Evolutionary conservation across 2,888 invertebrate genomes (phyloP), one percentile per base, ranked within the genome.

Genomic region (Cheilosia pagana): DNA sequence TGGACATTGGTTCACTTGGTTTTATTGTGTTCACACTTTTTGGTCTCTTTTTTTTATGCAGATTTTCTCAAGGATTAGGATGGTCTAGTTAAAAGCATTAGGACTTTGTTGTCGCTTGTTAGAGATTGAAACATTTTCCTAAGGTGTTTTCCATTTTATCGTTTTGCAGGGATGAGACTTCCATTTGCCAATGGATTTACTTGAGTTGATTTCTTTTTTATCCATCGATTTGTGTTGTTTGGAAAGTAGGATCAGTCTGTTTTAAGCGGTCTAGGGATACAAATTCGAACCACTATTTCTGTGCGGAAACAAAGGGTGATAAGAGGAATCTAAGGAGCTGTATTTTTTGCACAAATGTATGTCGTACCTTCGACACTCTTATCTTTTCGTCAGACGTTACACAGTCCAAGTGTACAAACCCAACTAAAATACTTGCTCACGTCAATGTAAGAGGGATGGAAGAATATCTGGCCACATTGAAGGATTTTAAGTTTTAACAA

Each of bases 21-120:
- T 74, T 55, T 55, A 57, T 74, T 74, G 45, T 63, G 21, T 57
- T 55, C 35, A 7, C 60, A 48, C 14, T 21, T 25, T 23, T 12
- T 19, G 21, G 45, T 48, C 12, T 41, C 39, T 41, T 6, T 25
- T 6, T 25, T 21, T 41, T 25, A 45, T 63, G 45, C 16, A 63
- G 45, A 48, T 63, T 57, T 57, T 45, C 48, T 25, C 48, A 57
- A 70, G 70, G 65, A 63, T 74, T 63, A 72, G 23, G 53, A 35
- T n/a, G 62, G 60, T 4, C 39, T 16, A 21, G 28, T 28, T 8
- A 21, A 52, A 52, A 50, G 50, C 62, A 62, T 41, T 43, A 35
- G 52, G 41, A 53, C 7, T 16, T 48, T 48, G n/a, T 25, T 21
- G n/a, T 39, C 52, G n/a, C 23, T 41, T 52, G 28, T 48, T 7